Percentiles rank a stretch among this genome's conserved stretches.
These are phyloP conservation scores for Diadema setosum DNA, from an alignment of 35 echinoderm and acorn worm genomes.

Conservation along the genomic window DNA sequence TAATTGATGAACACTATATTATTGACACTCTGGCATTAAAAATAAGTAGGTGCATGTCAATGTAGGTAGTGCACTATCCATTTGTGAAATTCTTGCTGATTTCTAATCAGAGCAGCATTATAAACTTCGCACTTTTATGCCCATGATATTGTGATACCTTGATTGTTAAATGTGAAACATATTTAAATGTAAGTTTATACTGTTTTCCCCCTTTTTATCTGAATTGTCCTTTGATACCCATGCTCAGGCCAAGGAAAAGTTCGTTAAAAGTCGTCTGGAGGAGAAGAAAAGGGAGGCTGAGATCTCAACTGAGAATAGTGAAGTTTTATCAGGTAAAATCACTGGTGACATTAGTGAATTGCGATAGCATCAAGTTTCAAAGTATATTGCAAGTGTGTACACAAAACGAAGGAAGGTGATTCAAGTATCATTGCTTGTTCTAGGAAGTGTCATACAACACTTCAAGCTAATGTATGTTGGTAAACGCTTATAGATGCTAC, in stretches of 20 bases:
- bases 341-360: neutral
- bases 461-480: neutral
- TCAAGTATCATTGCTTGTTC: no score
- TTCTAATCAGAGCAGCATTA: no score
- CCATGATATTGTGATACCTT: no score
- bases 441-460: neutral
- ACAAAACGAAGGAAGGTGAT: no score
- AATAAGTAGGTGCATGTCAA: no score
- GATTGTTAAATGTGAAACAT: conserved; percentile 56
- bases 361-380: neutral
- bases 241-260: neutral
- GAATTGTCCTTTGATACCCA: no score
- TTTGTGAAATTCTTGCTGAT: no score
- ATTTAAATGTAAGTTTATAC: conserved; percentile 22
- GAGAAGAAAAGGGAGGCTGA: neutral
- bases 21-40: no score
- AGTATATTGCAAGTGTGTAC: neutral
- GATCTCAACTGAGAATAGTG: neutral
- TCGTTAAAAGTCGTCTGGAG: neutral
- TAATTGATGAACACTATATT: no score
- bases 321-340: neutral
- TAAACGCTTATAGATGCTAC: neutral
- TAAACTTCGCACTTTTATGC: no score
- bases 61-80: no score
- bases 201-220: neutral